Conservation (phyloP, 2,888 invertebrate species). For the Germaria angustata region DNA sequence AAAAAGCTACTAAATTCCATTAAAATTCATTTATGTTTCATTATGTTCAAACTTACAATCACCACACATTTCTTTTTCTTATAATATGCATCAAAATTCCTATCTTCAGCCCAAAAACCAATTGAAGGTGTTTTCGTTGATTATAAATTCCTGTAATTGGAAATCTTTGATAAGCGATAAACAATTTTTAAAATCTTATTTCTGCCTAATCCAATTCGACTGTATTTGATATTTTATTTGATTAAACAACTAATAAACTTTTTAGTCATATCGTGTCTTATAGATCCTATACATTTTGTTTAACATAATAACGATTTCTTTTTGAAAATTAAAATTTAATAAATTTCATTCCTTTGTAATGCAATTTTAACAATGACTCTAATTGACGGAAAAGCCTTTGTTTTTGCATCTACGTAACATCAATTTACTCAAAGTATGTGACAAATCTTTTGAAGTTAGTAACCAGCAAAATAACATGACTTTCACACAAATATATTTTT, state of each 20-base stretch:
- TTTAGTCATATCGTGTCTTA: slow-evolving; percentile 37
- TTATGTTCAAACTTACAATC: too few relatives aligned
- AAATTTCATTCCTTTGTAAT: slow-evolving; percentile 44
- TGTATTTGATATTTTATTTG: slow-evolving; percentile 11
- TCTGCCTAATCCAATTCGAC: too few relatives aligned
- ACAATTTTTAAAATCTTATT: too few relatives aligned
- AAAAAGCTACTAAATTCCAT: too few relatives aligned
- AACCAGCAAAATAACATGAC: slow-evolving; percentile 28
- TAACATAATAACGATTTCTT: slow-evolving; percentile 53
- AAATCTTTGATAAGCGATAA: too few relatives aligned
- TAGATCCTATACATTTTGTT: slow-evolving; percentile 36
- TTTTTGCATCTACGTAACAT: slow-evolving; percentile 32
- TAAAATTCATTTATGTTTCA: too few relatives aligned
- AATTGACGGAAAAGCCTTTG: slow-evolving; percentile 53
- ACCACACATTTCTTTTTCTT: too few relatives aligned
- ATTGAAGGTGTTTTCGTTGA: too few relatives aligned
- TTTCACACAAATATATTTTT: background rate
- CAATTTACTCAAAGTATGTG: slow-evolving; percentile 60
- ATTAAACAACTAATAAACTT: slow-evolving; percentile 12
- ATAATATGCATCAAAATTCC: too few relatives aligned
- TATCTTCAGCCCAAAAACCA: too few relatives aligned
- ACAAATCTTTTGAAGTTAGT: slow-evolving; percentile 28
- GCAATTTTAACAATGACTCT: slow-evolving; percentile 51
- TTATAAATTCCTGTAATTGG: too few relatives aligned
- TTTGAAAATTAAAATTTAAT: slow-evolving; percentile 39